Base-by-base conservation (phyloP, 2,113 vertebrate species). In the Tiliqua scincoides region DNA sequence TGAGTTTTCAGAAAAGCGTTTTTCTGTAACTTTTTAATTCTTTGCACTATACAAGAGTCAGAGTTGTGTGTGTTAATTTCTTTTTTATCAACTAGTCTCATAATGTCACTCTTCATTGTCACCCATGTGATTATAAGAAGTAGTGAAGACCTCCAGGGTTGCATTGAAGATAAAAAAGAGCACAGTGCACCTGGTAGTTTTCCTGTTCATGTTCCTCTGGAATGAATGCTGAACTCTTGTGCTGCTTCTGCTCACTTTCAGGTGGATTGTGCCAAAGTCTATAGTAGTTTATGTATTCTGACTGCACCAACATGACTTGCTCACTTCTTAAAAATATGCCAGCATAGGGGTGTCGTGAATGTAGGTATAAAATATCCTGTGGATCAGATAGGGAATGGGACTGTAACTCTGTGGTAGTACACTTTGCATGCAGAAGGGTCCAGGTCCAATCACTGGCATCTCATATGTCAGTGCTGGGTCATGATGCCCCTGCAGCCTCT, bases 1-100 rank as follows among this genome's bases (percentile, higher is more conserved):
- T 86, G 3, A 40, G 11, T 76, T 81, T 6, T 25, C 82, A 71
- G 32, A 85, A 87, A 59, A 85, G 73, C 40, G 59, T 0, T 89
- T 54, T 82, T 57, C 30, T 77, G 3, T 17, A 68, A 37, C 32
- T 35, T 67, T 74, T 35, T 59, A 23, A 9, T 27, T 83, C 15
- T 37, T 63, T 65, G 21, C 23, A 67, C n/a, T 57, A 12, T 2
- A 61, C 27, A 77, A 68, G 43, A 37, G 25, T 8, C 6, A 65
- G 78, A 21, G 37, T 20, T 48, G 1, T 30, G 30, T 17, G 18
- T 12, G 12, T 40, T 21, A 6, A 68, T 35, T 82, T 68, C 4
- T 68, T 14, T 65, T 65, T 37, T 11, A 57, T 59, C 30, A 77
- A 68, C 67, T 68, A 15, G n/a, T 48, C 43, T 48, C 43, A 8